These are phyloP conservation scores for Pammene aurita DNA, from an alignment of 2,888 invertebrate species.

Conservation along the genomic window DNA sequence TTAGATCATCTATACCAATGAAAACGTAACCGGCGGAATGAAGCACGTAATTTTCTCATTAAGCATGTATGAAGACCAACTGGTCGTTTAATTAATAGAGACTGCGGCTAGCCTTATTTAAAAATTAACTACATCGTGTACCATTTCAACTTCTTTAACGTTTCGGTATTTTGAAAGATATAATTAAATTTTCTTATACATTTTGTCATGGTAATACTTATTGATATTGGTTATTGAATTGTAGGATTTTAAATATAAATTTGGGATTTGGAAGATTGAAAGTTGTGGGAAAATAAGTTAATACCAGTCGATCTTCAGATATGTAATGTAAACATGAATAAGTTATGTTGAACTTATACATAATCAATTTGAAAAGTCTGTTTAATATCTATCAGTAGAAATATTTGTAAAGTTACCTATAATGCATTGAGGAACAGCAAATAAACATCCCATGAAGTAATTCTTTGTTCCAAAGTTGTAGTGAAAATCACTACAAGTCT, in stretches of 20 bases:
- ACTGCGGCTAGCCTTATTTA: slow-evolving; percentile 63
- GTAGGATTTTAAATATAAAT: slow-evolving; percentile 6
- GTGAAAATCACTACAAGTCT: no score
- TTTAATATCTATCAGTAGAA: not conserved
- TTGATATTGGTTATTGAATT: slow-evolving; percentile 12
- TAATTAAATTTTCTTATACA: not conserved
- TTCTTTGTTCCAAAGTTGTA: no score
- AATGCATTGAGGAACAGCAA: no score
- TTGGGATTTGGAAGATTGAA: not conserved
- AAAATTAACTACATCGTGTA: slow-evolving; percentile 62
- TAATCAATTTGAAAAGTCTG: not conserved
- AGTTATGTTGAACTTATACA: not conserved
- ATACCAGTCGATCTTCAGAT: not conserved
- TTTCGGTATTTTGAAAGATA: not conserved
- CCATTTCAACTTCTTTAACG: not conserved
- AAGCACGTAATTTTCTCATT: slow-evolving; percentile 39
- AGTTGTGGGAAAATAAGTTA: slow-evolving; percentile 14
- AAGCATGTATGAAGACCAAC: slow-evolving; percentile 44
- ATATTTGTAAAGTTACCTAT: not conserved
- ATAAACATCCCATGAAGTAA: no score
- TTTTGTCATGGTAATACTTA: slow-evolving; percentile 30
- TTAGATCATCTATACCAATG: slow-evolving; percentile 23
- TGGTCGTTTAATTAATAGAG: slow-evolving; percentile 58
- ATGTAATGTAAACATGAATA: slow-evolving; percentile 15
- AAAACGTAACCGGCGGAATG: slow-evolving; percentile 29